Evolutionary conservation across 1,140 invertebrate species (phyloP), one percentile per base, ranked within the genome.

Genomic region (Ptiloglossa arizonensis): DNA sequence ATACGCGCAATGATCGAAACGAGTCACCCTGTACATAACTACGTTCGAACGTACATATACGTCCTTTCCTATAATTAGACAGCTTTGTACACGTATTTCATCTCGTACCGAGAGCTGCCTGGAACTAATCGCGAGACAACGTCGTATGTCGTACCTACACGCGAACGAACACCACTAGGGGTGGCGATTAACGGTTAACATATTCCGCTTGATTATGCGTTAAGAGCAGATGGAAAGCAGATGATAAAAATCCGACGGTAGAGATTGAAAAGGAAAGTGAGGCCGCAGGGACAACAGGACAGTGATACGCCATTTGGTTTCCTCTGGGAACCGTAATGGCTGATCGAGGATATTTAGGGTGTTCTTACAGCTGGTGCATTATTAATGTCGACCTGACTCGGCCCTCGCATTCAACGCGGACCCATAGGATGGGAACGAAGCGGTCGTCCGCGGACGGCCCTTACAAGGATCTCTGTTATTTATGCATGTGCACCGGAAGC

Each of bases 341-440:
- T 69, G 87, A 89, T 89, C 87, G 85, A 70, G 86, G 86, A 89
- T 90, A 87, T 89, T 90, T 90, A 89, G 87, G 86, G 81, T 64
- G 86, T 89, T 87, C 86, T 89, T 87, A 88, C 82, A 79, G 80
- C 41, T 38, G 52, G 71, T 89, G 87, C 80, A 90, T 90, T 87
- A 90, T 90, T 90, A 79, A 90, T 88, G 80, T 52, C 69, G 50
- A 29, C 46, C 79, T 73, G 67, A 84, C 59, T 83, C 54, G 81
- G 72, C 46, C 77, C 78, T 29, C 41, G 68, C 70, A 72, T 64
- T 68, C 48, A 62, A 78, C 69, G 44, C 52, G 57, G 50, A 67
- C 72, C 80, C 52, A 22, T 63, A 62, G 78, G 72, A 79, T 66
- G 59, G 35, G 70, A 79, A 50, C 64, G 76, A 80, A 67, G 77